These are phyloP conservation scores for Brachylomia viminalis DNA, from an alignment of 2,888 invertebrate genomes.

Conservation along the genomic window DNA sequence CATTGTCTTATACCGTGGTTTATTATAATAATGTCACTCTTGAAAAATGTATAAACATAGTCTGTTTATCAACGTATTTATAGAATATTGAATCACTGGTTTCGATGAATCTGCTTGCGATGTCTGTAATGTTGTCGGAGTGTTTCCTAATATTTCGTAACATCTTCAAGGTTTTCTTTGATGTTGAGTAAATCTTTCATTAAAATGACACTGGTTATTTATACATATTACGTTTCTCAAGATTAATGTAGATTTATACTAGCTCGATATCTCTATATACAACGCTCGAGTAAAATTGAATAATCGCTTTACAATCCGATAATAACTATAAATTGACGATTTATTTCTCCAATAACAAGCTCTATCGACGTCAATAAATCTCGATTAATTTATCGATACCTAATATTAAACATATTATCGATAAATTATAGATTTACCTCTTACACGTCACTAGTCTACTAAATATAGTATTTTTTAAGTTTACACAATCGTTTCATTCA, in stretches of 20 bases:
- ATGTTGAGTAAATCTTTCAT: slow-evolving; percentile 7
- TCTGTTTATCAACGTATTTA: slow-evolving; percentile 57
- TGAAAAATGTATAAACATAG: slow-evolving; percentile 61
- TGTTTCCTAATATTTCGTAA: slow-evolving; percentile 14
- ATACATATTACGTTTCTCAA: slow-evolving; percentile 27
- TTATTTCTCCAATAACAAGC: slow-evolving; percentile 50
- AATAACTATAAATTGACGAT: slow-evolving; percentile 58
- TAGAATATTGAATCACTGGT: slow-evolving; percentile 60
- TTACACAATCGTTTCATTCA: slow-evolving; percentile 78
- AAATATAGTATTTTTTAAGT: slow-evolving; percentile 80
- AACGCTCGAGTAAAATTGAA: slow-evolving; percentile 42
- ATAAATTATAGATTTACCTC: slow-evolving; percentile 33
- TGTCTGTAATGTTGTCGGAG: slow-evolving; percentile 21
- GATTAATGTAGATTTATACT: slow-evolving; percentile 24
- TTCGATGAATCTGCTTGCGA: slow-evolving; percentile 38
- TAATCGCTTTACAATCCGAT: slow-evolving; percentile 53
- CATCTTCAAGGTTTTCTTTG: not conserved
- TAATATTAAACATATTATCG: slow-evolving; percentile 37
- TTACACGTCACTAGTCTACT: slow-evolving; percentile 70
- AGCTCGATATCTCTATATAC: slow-evolving; percentile 45
- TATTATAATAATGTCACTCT: slow-evolving; percentile 67
- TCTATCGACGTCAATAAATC: slow-evolving; percentile 45
- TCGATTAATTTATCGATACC: slow-evolving; percentile 45
- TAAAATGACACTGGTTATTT: slow-evolving; percentile 19
- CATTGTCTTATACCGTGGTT: slow-evolving; percentile 79